phyloP scores from a whole-genome alignment of 2,888 invertebrate genomes.

The Hypomecis punctinalis region DNA sequence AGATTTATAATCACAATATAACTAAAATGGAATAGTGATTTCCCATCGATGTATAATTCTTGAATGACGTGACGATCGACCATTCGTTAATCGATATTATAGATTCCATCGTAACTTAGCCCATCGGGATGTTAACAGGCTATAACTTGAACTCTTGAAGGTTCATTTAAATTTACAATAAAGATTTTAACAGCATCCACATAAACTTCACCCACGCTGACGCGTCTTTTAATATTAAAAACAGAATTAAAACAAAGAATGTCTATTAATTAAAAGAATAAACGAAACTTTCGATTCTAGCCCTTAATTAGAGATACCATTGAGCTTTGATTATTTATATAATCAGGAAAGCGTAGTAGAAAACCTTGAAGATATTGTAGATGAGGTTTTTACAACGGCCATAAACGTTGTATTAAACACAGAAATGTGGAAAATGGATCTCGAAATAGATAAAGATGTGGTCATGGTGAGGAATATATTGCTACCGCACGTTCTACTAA shows the following conservation, averaged over 20 bases:
- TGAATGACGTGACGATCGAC: conserved; percentile 37
- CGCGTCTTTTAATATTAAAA: conserved; percentile 38
- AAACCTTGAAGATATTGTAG: conserved; percentile 28
- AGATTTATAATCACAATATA: conserved; percentile 1
- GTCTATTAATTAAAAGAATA: conserved; percentile 43
- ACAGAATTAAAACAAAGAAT: conserved; percentile 46
- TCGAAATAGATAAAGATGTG: conserved; percentile 32
- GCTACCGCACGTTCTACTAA: conserved; percentile 25
- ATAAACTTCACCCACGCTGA: conserved; percentile 36
- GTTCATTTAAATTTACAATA: conserved; percentile 40
- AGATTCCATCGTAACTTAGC: conserved; percentile 34
- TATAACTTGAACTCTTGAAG: conserved; percentile 36
- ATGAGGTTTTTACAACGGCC: conserved; percentile 26
- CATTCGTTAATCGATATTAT: conserved; percentile 38
- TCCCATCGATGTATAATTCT: conserved; percentile 20
- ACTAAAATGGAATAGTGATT: conserved; percentile 13
- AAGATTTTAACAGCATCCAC: conserved; percentile 36
- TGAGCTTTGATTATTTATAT: conserved; percentile 32
- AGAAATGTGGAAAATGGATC: conserved; percentile 27
- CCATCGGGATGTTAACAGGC: conserved; percentile 39
- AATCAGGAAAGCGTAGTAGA: conserved; percentile 28
- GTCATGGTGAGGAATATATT: conserved; percentile 30
- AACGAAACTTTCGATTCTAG: conserved; percentile 49
- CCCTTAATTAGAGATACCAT: conserved; percentile 46
- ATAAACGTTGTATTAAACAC: conserved; percentile 25